Base-by-base conservation (phyloP, 2,888 invertebrate species). In the Ernsta delagoae region DNA sequence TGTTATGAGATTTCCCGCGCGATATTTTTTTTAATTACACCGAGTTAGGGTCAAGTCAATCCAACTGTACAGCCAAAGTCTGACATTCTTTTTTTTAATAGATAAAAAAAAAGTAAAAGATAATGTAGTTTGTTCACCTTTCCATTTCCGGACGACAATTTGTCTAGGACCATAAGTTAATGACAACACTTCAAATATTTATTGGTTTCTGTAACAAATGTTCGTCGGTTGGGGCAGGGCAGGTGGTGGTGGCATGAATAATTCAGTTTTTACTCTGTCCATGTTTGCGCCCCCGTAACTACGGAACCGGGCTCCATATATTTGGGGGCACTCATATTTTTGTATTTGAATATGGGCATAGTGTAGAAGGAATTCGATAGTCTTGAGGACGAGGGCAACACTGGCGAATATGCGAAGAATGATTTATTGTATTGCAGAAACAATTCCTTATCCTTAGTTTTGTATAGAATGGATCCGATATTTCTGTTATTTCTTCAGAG, bases 211-310 rank as follows among this genome's bases (percentile, higher is more conserved):
- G 48, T 59, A 73, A 69, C 57, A 70, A 73, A 72, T 71, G 73
- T 71, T 71, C 50, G 74, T 73, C 74, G 71, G 72, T 74, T 72
- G 69, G 36, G 71, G 73, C 77, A 77, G 36, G 71, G 73, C 77
- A 77, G 77, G 77, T 77, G 77, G 78, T 70, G 71, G 50, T 67
- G 16, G 72, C 70, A 78, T 78, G 75, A 78, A 78, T 78, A 70
- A 78, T 78, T 75, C 77, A 78, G 72, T 64, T 69, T 56, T 70
- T 70, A 48, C 61, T 68, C 56, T 68, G 70, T 69, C 57, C 53
- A 12, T 69, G 62, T 70, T 71, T 65, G 70, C 71, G 48, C 72
- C 72, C 75, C 63, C 69, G 53, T 65, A 48, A 57, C 70, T 66
- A 69, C 48, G 62, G 68, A 56, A 70, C 41, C 34, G 54, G 24